Base-by-base conservation (phyloP, 2,888 invertebrate genomes). In the Macrosiphum euphorbiae region DNA sequence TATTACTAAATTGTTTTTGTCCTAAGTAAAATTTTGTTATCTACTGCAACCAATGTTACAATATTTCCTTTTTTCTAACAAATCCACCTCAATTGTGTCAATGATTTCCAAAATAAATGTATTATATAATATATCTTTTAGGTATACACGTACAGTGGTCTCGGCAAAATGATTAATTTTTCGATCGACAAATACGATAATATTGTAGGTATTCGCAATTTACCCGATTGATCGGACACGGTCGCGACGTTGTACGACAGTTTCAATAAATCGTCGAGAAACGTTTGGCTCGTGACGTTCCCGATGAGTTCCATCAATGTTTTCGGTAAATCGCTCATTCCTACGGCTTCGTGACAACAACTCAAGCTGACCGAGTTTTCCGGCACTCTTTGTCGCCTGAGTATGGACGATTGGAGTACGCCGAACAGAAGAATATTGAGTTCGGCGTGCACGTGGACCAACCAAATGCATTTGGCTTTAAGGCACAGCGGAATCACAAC, bases 371-470 rank as follows among this genome's bases (percentile, higher is more conserved):
- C 50, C 11, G 93, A 89, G 35, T 93, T 93, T 85, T 93, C 85
- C 26, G 89, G 85, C 11, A 93, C 89, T 7, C 4, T 47, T 35
- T 93, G 93, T 20, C 93, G 41, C 85, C 93, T 89, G 47, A 93
- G 28, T 20, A 93, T 20, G 26, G 93, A 93, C 78, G 89, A 90
- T 61, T 93, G 93, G 7, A 93, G 11, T 1, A 93, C 93, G 47
- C 85, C 89, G 26, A 93, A 85, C 47, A 84, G 11, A 11, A 93
- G 26, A n/a, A 61, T 61, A 20, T 85, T 85, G 89, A 93, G 89
- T 26, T 93, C 93, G n/a, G 4, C 84, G 35, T 93, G 47, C 7
- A 5, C 16, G 28, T 47, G 55, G 47, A 90, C 93, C 84, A 58
- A 41, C 85, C 55, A 41, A 35, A 93, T 84, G n/a, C 93, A 89